Evolutionary conservation across 2,113 vertebrate genomes (phyloP).

Genomic region (Hydropotes inermis): DNA sequence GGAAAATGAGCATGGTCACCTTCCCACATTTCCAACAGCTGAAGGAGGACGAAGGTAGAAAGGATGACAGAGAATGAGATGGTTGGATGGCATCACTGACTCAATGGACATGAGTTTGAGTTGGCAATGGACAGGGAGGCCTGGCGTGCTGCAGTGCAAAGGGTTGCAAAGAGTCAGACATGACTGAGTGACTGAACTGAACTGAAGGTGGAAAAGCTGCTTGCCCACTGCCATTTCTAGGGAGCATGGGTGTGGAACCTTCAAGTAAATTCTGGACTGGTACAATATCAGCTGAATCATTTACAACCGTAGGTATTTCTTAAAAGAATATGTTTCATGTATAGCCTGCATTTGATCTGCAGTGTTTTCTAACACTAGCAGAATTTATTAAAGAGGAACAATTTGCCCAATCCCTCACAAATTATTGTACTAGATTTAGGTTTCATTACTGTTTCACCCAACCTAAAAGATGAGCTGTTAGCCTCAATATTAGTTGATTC

Average conservation of each 20-base stretch:
- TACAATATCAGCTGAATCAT: background rate
- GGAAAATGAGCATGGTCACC: background rate
- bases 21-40: background rate
- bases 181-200: background rate
- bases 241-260: background rate
- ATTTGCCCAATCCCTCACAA: background rate
- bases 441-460: background rate
- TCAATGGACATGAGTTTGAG: background rate
- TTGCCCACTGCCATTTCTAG: background rate
- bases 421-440: background rate
- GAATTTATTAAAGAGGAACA: background rate
- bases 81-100: background rate
- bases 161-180: background rate
- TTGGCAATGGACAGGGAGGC: background rate
- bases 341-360: background rate
- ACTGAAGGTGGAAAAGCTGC: background rate
- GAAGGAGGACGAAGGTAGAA: background rate
- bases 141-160: background rate
- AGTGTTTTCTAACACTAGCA: background rate
- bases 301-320: background rate
- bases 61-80: background rate
- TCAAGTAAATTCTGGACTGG: background rate
- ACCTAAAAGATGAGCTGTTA: background rate
- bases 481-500: background rate
- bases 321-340: background rate